phyloP scores from a whole-genome alignment of 2,113 vertebrate species.

The Bubalus kerabau region DNA sequence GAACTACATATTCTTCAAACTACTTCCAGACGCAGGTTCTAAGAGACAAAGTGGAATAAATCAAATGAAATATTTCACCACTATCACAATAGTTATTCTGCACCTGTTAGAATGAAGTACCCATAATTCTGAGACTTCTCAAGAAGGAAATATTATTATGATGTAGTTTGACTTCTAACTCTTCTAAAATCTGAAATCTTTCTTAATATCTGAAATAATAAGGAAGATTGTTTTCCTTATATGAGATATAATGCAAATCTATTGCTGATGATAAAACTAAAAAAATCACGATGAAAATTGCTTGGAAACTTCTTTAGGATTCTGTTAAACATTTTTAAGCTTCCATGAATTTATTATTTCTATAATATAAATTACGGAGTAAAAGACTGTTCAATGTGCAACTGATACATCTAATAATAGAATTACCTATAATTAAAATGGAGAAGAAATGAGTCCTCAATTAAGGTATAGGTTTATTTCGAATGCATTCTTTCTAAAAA shows the following conservation, averaged over 20 bases:
- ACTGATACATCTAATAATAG: background rate
- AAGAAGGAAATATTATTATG: background rate
- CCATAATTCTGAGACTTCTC: background rate
- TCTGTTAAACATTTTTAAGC: background rate
- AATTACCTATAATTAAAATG: background rate
- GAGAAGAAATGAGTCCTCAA: background rate
- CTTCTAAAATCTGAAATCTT: background rate
- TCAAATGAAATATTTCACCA: background rate
- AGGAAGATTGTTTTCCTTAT: background rate
- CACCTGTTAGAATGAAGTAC: background rate
- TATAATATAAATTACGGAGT: background rate
- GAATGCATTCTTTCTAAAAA: constrained; percentile 2
- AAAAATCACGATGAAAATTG: background rate
- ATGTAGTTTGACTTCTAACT: background rate
- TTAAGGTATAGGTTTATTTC: background rate
- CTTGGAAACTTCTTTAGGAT: background rate
- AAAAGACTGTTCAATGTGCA: background rate
- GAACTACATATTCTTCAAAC: background rate
- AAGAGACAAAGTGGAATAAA: background rate
- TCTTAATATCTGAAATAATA: background rate
- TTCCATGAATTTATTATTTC: background rate
- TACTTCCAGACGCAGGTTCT: background rate
- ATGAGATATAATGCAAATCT: background rate
- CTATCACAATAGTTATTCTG: background rate
- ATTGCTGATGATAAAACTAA: background rate